Conservation (phyloP, 2,113 vertebrate species). For the Poecilia latipinna region DNA sequence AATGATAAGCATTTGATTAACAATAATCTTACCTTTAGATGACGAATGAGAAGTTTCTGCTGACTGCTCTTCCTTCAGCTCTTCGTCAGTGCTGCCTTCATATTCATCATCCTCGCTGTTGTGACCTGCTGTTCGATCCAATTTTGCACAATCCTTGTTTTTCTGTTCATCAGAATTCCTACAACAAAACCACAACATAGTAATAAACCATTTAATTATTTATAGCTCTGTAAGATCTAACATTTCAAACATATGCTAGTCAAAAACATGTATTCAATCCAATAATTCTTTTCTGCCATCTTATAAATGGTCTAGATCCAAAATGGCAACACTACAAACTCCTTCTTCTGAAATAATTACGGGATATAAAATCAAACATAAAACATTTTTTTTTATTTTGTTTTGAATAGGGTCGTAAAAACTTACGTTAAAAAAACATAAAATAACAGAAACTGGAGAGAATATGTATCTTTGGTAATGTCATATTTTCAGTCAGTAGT, state of each 20-base stretch:
- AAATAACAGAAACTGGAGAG: not conserved
- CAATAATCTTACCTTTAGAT: conserved; percentile 22
- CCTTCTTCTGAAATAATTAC: no score
- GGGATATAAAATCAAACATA: no score
- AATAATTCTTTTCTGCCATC: no score
- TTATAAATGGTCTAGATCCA: no score
- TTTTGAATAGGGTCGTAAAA: no score
- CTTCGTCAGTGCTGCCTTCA: conserved; percentile 75
- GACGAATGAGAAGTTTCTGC: not conserved
- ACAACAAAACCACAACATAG: not conserved
- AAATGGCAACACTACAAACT: no score
- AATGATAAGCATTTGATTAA: not conserved
- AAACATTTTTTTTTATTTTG: no score
- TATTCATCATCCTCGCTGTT: conserved; percentile 58
- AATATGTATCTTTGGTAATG: no score
- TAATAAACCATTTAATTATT: not conserved
- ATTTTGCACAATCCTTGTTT: not conserved
- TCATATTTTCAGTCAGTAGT: not conserved
- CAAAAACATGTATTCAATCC: no score
- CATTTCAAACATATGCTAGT: not conserved
- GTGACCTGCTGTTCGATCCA: not conserved
- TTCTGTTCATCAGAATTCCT: conserved; percentile 29
- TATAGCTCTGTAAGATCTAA: not conserved
- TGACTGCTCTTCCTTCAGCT: conserved; percentile 17
- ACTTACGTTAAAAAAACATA: not conserved